Conservation (phyloP, 1,140 invertebrate species). For the Chlorops oryzae region DNA sequence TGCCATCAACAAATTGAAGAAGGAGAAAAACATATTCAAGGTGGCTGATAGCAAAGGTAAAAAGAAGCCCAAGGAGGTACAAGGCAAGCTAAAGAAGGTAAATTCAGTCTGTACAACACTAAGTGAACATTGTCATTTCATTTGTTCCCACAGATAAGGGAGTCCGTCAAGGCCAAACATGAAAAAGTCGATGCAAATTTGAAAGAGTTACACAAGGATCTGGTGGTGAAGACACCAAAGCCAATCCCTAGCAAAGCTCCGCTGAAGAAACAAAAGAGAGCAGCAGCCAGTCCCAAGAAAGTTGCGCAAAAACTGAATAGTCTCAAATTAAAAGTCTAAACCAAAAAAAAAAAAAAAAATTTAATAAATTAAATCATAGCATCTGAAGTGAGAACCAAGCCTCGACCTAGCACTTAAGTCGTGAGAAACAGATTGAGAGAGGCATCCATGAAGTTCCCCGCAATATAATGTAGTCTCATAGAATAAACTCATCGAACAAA, state of each 20-base stretch:
- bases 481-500: too few species aligned
- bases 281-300: slow-evolving; percentile 34
- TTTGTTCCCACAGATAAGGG: slow-evolving; percentile 30
- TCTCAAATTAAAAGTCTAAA: slow-evolving; percentile 40
- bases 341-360: too few species aligned
- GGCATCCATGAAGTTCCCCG: too few species aligned
- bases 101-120: background rate
- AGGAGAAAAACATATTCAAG: slow-evolving; percentile 41
- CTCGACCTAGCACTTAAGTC: too few species aligned
- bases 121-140: background rate
- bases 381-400: too few species aligned
- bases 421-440: too few species aligned
- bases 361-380: too few species aligned
- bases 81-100: slow-evolving; percentile 45
- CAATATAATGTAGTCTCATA: too few species aligned
- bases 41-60: slow-evolving; percentile 36
- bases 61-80: slow-evolving; percentile 45
- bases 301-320: slow-evolving; percentile 36
- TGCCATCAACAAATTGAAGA: slow-evolving; percentile 36
- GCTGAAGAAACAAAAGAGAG: slow-evolving; percentile 33
- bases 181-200: slow-evolving; percentile 40
- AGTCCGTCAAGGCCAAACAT: slow-evolving; percentile 38
- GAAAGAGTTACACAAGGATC: slow-evolving; percentile 38
- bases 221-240: slow-evolving; percentile 44
- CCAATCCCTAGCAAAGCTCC: slow-evolving; percentile 16